These are phyloP conservation scores for Drosophila macrospina DNA, from an alignment of 2,888 invertebrate genomes.

Conservation along the genomic window DNA sequence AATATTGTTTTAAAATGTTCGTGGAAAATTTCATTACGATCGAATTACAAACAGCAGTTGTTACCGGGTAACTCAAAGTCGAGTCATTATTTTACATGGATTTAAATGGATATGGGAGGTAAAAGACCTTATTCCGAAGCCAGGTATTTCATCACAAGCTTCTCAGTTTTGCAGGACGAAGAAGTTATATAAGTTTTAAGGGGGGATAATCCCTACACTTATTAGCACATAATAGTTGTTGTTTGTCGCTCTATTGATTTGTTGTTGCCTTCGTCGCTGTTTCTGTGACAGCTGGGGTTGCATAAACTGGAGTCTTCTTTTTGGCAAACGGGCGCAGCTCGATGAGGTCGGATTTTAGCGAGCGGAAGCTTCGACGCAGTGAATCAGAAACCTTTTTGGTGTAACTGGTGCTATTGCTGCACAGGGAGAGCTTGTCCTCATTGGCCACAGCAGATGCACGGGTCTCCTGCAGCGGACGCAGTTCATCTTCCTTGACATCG, in stretches of 20 bases:
- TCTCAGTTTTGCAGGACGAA: too few relatives aligned
- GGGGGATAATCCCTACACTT: not conserved
- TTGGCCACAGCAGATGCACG: slow-evolving; percentile 16
- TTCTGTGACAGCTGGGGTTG: slow-evolving; percentile 4
- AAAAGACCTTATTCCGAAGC: not conserved
- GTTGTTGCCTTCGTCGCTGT: not conserved
- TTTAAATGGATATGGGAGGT: not conserved
- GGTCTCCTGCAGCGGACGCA: slow-evolving; percentile 52
- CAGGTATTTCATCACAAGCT: not conserved
- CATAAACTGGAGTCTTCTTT: slow-evolving; percentile 47
- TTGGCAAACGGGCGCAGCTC: slow-evolving; percentile 81
- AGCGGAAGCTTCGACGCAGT: slow-evolving; percentile 82
- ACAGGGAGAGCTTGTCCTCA: slow-evolving; percentile 79
- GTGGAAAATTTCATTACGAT: too few relatives aligned
- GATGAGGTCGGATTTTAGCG: slow-evolving; percentile 76
- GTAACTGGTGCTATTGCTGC: slow-evolving; percentile 80
- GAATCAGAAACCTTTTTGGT: slow-evolving; percentile 80
- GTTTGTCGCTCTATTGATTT: not conserved
- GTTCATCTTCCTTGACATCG: slow-evolving; percentile 47
- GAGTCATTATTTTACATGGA: too few relatives aligned
- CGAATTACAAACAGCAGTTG: too few relatives aligned
- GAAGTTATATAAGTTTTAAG: not conserved
- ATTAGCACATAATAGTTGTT: not conserved
- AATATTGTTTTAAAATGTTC: too few relatives aligned
- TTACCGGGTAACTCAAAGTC: too few relatives aligned